A percentile compares a stretch with the other conserved stretches of the same genome.
Conservation (phyloP, 2,888 invertebrate genomes). For the Orthosia gothica region DNA sequence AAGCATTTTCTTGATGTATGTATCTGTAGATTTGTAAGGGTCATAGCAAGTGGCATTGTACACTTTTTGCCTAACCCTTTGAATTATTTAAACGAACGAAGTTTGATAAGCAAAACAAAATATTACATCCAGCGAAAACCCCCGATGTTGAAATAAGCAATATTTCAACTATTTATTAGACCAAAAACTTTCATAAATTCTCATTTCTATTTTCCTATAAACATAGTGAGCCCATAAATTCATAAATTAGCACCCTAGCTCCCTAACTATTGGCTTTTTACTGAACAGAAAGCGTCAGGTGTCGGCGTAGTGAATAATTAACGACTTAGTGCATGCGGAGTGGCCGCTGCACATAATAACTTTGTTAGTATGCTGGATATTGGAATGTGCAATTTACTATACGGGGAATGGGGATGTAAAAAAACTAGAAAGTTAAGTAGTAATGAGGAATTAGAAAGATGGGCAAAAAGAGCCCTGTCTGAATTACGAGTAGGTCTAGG, state of each 20-base stretch:
- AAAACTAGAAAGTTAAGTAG: not conserved
- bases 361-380: conserved; percentile 39
- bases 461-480: no score
- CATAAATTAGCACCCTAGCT: conserved; percentile 48
- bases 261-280: conserved; percentile 63
- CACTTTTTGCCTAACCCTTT: no score
- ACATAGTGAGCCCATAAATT: conserved; percentile 32
- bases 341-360: conserved; percentile 60
- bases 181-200: conserved; percentile 1
- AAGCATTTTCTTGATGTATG: no score
- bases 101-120: no score
- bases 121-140: no score
- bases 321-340: conserved; percentile 64
- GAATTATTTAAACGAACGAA: no score
- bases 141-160: no score
- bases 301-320: conserved; percentile 72
- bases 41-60: no score
- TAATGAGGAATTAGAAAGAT: no score
- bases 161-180: no score
- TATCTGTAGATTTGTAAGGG: no score
- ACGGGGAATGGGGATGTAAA: not conserved
- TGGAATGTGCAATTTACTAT: conserved; percentile 23
- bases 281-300: conserved; percentile 64
- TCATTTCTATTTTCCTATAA: conserved; percentile 34
- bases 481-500: no score